phyloP scores from a whole-genome alignment of 2,888 invertebrate species.

The Dryocosmus kuriphilus region DNA sequence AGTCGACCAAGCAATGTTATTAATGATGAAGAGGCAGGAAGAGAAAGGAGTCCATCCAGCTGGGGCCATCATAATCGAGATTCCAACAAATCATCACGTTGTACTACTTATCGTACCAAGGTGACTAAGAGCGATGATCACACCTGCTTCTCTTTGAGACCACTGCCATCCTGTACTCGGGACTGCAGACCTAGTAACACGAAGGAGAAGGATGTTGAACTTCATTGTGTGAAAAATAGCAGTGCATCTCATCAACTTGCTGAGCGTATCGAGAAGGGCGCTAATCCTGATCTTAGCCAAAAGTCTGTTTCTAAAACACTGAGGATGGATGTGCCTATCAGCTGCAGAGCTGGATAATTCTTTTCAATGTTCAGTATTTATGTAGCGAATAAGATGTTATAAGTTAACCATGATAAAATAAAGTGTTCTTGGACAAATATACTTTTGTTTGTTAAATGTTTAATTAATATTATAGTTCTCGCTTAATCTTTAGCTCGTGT shows the following conservation, averaged over 20 bases:
- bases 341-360: slow-evolving; percentile 73
- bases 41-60: slow-evolving; percentile 55
- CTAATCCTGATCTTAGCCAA: slow-evolving; percentile 78
- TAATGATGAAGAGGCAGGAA: slow-evolving; percentile 74
- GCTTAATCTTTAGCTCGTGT: too few species aligned
- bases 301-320: slow-evolving; percentile 74
- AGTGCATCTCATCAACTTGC: slow-evolving; percentile 61
- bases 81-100: slow-evolving; percentile 38
- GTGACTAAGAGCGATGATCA: slow-evolving; percentile 78
- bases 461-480: too few species aligned
- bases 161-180: slow-evolving; percentile 80
- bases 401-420: not conserved
- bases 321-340: slow-evolving; percentile 73
- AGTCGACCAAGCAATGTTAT: slow-evolving; percentile 76
- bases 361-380: slow-evolving; percentile 22
- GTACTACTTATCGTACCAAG: slow-evolving; percentile 59
- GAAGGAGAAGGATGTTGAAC: slow-evolving; percentile 78
- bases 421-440: not conserved
- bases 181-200: slow-evolving; percentile 78
- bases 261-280: slow-evolving; percentile 77
- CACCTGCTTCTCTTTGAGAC: slow-evolving; percentile 82
- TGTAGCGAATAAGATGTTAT: slow-evolving; percentile 38
- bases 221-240: slow-evolving; percentile 75
- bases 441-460: too few species aligned
- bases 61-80: slow-evolving; percentile 23